phyloP scores from a whole-genome alignment of 2,888 invertebrate species.

The Himalopsyche tibetana region DNA sequence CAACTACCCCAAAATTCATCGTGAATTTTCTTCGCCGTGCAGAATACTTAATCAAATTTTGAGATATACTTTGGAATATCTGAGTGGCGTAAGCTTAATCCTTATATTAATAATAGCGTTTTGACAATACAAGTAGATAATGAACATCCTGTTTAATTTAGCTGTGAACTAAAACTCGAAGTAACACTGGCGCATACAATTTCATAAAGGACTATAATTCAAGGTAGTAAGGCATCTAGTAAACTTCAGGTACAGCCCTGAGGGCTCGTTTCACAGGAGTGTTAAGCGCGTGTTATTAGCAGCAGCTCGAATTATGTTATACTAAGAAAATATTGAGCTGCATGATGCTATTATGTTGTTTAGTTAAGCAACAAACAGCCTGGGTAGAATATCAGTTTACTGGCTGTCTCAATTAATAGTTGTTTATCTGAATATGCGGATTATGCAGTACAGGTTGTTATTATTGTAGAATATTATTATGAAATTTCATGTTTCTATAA shows the following conservation, averaged over 20 bases:
- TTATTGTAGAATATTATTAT: no score
- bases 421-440: no score
- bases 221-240: conserved; percentile 19
- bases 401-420: no score
- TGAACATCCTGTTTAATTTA: conserved; percentile 11
- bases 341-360: conserved; percentile 4
- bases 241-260: conserved; percentile 18
- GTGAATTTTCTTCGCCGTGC: no score
- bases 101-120: no score
- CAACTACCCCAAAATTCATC: no score
- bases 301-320: neutral
- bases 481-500: no score
- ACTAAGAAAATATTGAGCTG: neutral
- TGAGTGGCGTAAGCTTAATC: no score
- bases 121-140: neutral
- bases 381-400: neutral
- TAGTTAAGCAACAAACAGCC: neutral
- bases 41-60: no score
- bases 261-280: conserved; percentile 25
- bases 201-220: conserved; percentile 36
- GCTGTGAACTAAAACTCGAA: neutral
- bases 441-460: no score
- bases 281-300: conserved; percentile 42
- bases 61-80: no score
- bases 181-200: conserved; percentile 19